Percentiles rank a stretch among this genome's conserved stretches.
Conservation (phyloP, 1,140 invertebrate genomes). For the Bicyclus anynana region DNA sequence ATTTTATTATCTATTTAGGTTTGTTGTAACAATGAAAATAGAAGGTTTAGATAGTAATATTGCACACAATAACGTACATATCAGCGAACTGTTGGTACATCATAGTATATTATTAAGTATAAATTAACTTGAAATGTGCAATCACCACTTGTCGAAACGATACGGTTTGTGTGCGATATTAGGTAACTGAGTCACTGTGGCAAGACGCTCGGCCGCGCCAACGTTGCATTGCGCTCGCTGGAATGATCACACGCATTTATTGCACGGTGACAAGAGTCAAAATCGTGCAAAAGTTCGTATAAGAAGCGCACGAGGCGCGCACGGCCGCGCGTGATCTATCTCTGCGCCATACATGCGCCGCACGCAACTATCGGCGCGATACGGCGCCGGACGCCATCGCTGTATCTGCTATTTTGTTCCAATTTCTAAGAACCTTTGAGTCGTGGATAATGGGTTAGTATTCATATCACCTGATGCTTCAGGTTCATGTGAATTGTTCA, state of each 20-base stretch:
- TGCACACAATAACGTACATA: no score
- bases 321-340: constrained; percentile 39
- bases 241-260: background rate
- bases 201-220: constrained; percentile 15
- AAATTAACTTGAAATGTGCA: constrained; percentile 7
- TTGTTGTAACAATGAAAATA: no score
- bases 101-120: no score
- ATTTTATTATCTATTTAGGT: no score
- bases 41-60: no score
- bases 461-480: background rate
- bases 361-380: constrained; percentile 29
- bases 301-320: background rate
- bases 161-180: constrained; percentile 40
- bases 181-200: constrained; percentile 51
- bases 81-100: background rate
- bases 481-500: background rate
- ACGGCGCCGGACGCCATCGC: constrained; percentile 16
- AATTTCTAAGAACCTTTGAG: background rate
- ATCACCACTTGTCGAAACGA: constrained; percentile 34
- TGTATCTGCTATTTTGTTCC: background rate
- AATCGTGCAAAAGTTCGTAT: background rate
- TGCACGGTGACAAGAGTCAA: constrained; percentile 1
- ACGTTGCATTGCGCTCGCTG: background rate
- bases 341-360: constrained; percentile 13
- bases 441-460: background rate